Conservation (phyloP, 2,797 vertebrate genomes). For the Pangasius larnaudii region DNA sequence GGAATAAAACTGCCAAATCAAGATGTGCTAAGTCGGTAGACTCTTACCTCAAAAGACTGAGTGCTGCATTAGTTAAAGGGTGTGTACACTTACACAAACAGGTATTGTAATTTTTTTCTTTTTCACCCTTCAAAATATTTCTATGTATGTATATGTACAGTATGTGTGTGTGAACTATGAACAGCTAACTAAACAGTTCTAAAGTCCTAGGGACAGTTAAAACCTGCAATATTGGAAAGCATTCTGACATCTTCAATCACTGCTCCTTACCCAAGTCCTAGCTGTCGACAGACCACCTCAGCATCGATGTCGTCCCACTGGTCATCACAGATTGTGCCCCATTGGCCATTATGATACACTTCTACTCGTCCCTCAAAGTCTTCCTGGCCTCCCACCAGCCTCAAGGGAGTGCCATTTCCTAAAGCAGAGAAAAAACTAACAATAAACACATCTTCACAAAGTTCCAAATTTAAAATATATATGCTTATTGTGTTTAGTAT, state of each 20-base stretch:
- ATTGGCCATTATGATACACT: slow-evolving; percentile 66
- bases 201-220: not conserved
- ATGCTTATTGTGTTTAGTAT: not conserved
- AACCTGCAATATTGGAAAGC: not conserved
- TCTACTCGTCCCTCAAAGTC: slow-evolving; percentile 75
- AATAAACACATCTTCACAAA: slow-evolving; percentile 1
- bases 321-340: slow-evolving; percentile 76
- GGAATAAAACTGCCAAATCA: too few species aligned
- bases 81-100: not conserved
- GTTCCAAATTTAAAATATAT: not conserved
- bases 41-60: too few species aligned
- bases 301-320: slow-evolving; percentile 77
- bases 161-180: not conserved
- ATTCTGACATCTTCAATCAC: not conserved
- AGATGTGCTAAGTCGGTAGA: too few species aligned
- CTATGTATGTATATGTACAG: too few species aligned
- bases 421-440: slow-evolving; percentile 39
- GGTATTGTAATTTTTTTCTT: not conserved
- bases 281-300: slow-evolving; percentile 76
- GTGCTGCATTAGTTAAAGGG: too few species aligned
- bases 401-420: slow-evolving; percentile 79
- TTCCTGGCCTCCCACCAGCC: slow-evolving; percentile 82
- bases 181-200: not conserved
- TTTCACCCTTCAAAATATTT: not conserved
- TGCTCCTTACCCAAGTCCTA: slow-evolving; percentile 71